Percentiles rank a stretch among this genome's conserved stretches.
Conservation (phyloP, 1,140 invertebrate genomes). For the Listronotus oregonensis region DNA sequence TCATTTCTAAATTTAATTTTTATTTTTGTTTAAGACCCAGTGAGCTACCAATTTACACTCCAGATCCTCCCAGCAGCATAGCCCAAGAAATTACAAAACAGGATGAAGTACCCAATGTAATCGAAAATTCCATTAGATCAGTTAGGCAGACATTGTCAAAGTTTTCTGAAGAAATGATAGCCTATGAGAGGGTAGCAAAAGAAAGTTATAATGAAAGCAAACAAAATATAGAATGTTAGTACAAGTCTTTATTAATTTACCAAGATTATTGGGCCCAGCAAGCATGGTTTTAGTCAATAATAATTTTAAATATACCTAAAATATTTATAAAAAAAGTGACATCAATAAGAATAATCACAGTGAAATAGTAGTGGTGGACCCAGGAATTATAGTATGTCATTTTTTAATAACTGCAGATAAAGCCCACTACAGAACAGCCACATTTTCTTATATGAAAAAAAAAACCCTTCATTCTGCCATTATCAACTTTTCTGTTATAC, state of each 20-base stretch:
- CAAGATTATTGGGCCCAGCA: neutral
- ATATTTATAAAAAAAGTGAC: too few relatives aligned
- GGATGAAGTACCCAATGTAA: constrained; percentile 29
- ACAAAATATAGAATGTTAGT: constrained; percentile 47
- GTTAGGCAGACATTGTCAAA: constrained; percentile 39
- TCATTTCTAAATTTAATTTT: too few relatives aligned
- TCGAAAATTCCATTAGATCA: constrained; percentile 46
- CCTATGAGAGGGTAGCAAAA: constrained; percentile 42
- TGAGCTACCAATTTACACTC: constrained; percentile 62
- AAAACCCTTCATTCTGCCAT: too few relatives aligned
- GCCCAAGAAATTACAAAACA: constrained; percentile 20
- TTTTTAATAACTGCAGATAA: too few relatives aligned
- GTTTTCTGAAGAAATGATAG: constrained; percentile 34
- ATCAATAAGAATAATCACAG: too few relatives aligned
- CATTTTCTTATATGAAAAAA: too few relatives aligned
- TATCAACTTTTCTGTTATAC: too few relatives aligned
- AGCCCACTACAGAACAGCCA: too few relatives aligned
- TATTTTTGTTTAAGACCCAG: constrained; percentile 55
- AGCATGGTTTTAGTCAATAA: neutral
- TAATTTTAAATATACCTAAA: neutral
- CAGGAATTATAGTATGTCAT: too few relatives aligned
- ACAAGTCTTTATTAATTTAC: neutral
- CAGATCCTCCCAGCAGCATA: constrained; percentile 34
- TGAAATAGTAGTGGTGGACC: too few relatives aligned
- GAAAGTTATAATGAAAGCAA: constrained; percentile 43